These are phyloP conservation scores for Galago senegalensis DNA, from an alignment of 2,797 vertebrate species.

Conservation along the genomic window DNA sequence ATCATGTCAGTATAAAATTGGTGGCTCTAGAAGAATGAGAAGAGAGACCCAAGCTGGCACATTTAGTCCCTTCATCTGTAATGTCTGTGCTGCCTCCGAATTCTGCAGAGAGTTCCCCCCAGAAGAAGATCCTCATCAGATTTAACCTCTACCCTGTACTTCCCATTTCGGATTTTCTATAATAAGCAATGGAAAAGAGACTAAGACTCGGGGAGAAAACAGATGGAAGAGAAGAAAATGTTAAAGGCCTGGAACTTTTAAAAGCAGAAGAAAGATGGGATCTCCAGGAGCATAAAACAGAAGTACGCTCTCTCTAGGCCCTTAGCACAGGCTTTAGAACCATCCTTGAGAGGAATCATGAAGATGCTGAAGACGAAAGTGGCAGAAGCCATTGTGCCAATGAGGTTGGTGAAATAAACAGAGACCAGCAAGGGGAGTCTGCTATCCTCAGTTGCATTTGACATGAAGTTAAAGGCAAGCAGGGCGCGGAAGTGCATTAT, in stretches of 20 bases:
- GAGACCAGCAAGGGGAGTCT: neutral
- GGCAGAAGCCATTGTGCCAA: neutral
- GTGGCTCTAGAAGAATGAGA: neutral
- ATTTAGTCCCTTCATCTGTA: neutral
- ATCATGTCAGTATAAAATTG: neutral
- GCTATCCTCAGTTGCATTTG: neutral
- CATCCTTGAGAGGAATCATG: neutral
- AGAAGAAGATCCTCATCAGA: neutral
- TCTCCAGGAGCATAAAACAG: neutral
- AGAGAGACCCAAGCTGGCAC: neutral
- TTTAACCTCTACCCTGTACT: neutral
- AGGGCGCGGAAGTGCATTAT: neutral
- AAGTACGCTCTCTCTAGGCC: neutral
- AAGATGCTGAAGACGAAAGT: neutral
- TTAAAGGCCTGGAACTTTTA: neutral
- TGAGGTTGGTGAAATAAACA: neutral
- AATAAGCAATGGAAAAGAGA: neutral
- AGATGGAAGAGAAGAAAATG: neutral
- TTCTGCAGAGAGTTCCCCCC: neutral
- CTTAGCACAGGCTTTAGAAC: neutral
- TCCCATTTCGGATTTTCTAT: neutral
- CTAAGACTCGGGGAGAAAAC: neutral
- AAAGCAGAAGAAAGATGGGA: constrained; percentile 2
- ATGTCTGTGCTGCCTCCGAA: neutral
- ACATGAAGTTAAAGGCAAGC: neutral